phyloP scores from a whole-genome alignment of 2,113 vertebrate genomes.

The Muntiacus muntjak region DNA sequence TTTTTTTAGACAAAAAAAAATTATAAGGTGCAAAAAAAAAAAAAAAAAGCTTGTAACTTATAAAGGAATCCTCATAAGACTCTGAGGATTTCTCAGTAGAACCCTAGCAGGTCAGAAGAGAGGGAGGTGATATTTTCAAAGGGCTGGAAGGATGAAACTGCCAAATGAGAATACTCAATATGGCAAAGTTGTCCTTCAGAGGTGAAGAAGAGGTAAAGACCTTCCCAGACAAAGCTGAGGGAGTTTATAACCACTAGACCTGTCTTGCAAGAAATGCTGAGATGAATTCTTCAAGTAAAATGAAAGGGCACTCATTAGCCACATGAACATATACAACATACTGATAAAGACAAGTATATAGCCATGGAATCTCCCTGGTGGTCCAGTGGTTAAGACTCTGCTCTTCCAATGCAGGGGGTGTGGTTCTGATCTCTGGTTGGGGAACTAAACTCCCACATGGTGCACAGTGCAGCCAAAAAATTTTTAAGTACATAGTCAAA shows the following conservation, averaged over 20 bases:
- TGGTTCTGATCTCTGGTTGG: not conserved
- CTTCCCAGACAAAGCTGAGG: not conserved
- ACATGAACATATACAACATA: not conserved
- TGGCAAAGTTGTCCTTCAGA: not conserved
- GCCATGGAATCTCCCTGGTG: not conserved
- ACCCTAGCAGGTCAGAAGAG: not conserved
- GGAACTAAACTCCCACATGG: not conserved
- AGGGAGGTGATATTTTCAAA: not conserved
- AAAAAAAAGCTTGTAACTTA: not conserved
- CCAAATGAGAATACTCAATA: not conserved
- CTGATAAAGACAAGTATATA: not conserved
- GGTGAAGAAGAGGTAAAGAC: not conserved
- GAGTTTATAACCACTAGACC: not conserved
- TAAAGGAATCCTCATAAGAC: not conserved
- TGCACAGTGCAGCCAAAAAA: not conserved
- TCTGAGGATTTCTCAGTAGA: not conserved
- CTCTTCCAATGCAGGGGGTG: not conserved
- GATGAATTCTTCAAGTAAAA: not conserved
- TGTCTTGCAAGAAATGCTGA: not conserved
- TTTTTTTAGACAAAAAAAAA: not conserved
- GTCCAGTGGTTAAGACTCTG: not conserved
- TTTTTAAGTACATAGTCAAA: not conserved
- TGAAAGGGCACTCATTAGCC: not conserved
- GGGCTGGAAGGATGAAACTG: not conserved
- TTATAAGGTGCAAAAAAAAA: not conserved